Conservation (phyloP, 2,113 vertebrate genomes). For the Chaenocephalus aceratus region DNA sequence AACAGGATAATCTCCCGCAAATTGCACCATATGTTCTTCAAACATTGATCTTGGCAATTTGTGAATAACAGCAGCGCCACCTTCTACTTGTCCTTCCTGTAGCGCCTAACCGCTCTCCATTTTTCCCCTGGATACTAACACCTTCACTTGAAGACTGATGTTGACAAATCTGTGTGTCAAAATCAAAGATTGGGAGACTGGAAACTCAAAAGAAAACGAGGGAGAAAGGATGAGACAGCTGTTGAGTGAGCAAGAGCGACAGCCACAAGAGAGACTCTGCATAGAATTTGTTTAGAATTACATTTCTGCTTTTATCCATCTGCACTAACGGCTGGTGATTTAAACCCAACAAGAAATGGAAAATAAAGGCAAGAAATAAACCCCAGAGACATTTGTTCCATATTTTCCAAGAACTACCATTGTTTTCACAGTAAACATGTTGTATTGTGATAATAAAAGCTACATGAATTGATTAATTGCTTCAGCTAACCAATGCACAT, state of each 20-base stretch:
- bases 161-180: constrained; percentile 23
- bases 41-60: constrained; percentile 42
- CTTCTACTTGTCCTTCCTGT: constrained; percentile 9
- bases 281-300: constrained; percentile 63
- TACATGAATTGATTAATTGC: constrained; percentile 38
- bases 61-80: constrained; percentile 20
- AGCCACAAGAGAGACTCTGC: constrained; percentile 21
- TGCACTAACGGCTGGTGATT: constrained; percentile 72
- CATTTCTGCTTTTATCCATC: constrained; percentile 58
- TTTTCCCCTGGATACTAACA: constrained; percentile 3
- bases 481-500: constrained; percentile 5
- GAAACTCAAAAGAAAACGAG: constrained; percentile 1
- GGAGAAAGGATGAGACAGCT: constrained; percentile 20
- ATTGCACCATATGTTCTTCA: constrained; percentile 34
- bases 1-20: constrained; percentile 17
- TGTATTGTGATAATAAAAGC: neutral
- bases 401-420: constrained; percentile 24
- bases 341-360: constrained; percentile 36
- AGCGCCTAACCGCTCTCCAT: neutral
- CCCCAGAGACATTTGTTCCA: constrained; percentile 31
- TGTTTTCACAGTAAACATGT: constrained; percentile 26
- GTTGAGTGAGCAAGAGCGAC: constrained; percentile 8
- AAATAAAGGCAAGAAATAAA: constrained; percentile 36
- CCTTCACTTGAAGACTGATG: neutral
- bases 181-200: constrained; percentile 36